phyloP scores from a whole-genome alignment of 37 sponge, comb jelly and placozoan genomes.

The Bolinopsis microptera region DNA sequence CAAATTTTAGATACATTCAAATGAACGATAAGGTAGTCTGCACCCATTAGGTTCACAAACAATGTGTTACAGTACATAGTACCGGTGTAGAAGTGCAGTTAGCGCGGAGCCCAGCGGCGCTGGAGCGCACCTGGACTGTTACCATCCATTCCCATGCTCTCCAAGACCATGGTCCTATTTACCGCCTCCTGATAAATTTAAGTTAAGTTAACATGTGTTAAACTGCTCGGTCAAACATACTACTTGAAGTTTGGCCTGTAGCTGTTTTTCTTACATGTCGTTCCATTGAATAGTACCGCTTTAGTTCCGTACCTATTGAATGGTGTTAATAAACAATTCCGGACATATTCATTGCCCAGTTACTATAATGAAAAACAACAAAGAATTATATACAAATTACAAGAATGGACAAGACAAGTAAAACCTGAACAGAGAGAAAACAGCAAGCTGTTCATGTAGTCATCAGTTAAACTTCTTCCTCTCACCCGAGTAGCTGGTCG shows the following conservation, averaged over 20 bases:
- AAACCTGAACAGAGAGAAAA: constrained; percentile 8
- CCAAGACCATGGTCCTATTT: background rate
- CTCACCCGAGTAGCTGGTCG: background rate
- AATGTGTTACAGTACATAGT: background rate
- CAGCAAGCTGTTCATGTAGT: constrained; percentile 25
- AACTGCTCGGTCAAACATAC: background rate
- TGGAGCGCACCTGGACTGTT: constrained; percentile 12
- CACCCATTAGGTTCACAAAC: no score
- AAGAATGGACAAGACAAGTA: no score
- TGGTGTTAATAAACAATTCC: no score
- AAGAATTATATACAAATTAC: no score
- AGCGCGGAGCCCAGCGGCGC: background rate
- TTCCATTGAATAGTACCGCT: constrained; percentile 61
- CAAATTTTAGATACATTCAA: background rate
- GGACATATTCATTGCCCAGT: no score
- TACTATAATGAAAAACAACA: no score
- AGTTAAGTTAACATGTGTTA: background rate
- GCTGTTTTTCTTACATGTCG: constrained; percentile 45
- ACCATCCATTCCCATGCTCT: constrained; percentile 17
- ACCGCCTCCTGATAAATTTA: constrained; percentile 26
- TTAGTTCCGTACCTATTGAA: constrained; percentile 26
- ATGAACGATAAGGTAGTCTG: background rate
- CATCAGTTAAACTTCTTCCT: background rate
- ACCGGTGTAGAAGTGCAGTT: constrained; percentile 4
- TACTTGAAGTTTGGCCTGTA: constrained; percentile 58